Base-by-base conservation (phyloP, 2,797 vertebrate genomes). In the Gymnodraco acuticeps region DNA sequence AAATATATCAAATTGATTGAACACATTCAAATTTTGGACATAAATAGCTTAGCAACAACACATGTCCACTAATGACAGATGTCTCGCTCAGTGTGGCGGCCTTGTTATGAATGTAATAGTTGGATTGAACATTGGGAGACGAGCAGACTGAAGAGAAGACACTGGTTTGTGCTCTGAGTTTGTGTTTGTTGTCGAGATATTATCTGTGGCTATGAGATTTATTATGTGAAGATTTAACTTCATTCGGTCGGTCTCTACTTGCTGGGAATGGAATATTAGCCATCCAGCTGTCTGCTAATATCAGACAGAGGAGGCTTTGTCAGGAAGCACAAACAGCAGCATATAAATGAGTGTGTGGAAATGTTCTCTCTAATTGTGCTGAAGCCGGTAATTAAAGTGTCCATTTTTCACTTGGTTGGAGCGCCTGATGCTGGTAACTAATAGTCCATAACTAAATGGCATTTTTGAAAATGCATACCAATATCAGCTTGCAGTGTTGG, bases 221-320 rank as follows among this genome's bases (percentile, higher is more conserved):
- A 52, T 23, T 13, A 2, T 20, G 15, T 17, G 38, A 15, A 45
- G 48, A 31, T 4, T 62, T 38, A 38, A 20, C 41, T 14, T 62
- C 11, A 19, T 3, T 54, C 33, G 12, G 41, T 13, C 60, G 10
- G 19, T 46, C 14, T 41, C 0, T n/a, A 13, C 14, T 55, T 7
- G 15, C 17, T 63, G 15, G 16, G 46, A 27, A 19, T 43, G 50
- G 13, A 54, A 48, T 54, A 19, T 48, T 53, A 9, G n/a, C 48
- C 19, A 13, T 19, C 42, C 68, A 60, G 62, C 63, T 62, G 63
- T 41, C 47, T 59, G 47, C 19, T 53, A 42, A 10, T 27, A 66
- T 50, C 23, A 68, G 38, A n/a, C 27, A 20, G 19, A 59, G 33
- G 8, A 38, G 33, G 33, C 33, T 38, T 38, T 31, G 33, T 62